Base-by-base conservation (phyloP, 1,140 invertebrate genomes). In the Carcinoscorpius rotundicauda region DNA sequence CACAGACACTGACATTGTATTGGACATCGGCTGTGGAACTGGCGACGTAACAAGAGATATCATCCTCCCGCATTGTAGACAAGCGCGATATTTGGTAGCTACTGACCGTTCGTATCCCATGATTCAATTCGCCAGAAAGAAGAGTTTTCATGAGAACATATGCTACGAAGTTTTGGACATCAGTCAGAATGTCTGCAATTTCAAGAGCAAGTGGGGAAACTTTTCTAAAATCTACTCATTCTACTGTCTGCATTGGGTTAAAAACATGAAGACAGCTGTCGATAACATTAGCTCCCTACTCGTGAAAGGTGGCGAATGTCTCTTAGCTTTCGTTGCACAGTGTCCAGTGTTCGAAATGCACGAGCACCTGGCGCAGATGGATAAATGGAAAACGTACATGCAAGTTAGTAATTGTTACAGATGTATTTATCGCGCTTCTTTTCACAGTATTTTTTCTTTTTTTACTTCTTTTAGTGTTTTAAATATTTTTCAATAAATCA, bases 211-310 rank as follows among this genome's bases (percentile, higher is more conserved):
- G 6, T 68, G 69, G 49, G 62, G 66, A 4, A 65, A 64, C 4
- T 89, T 86, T 69, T 80, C 86, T 66, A 87, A 89, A 71, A 82
- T 83, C 3, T 83, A 88, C 61, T 91, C 88, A 0, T 89, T 91
- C 70, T 89, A 89, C 72, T 87, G 88, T 68, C 76, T 91, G 1
- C 88, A 91, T 70, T 92, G 88, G 88, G 84, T 89, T 51, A 82
- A 84, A 65, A 52, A 68, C 53, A 8, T 64, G 11, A 4, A 85
- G 70, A 75, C 73, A 68, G 83, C 83, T 0, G 80, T 86, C 64
- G 72, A 77, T 68, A 88, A 88, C 71, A 83, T 88, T 53, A 83
- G 80, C 71, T 73, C 83, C 57, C 70, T 88, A 6, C 76, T 88
- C 3, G 79, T 78, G 65, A 79, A 81, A 3, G 82, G 81, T 10